Base-by-base conservation (phyloP, 2,888 invertebrate species). In the Cephalotes varians region DNA sequence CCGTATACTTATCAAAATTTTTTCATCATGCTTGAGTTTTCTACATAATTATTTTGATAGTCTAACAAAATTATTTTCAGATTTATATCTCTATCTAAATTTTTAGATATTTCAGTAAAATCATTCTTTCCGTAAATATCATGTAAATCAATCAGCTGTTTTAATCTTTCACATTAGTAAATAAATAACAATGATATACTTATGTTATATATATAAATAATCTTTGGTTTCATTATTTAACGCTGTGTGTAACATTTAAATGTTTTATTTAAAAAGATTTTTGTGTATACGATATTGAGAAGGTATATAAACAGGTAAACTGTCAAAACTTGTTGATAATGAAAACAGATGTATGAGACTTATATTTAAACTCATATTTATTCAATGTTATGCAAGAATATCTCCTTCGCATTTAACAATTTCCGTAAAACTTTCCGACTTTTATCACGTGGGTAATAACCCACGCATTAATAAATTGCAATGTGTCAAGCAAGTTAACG, bases 311-410 rank as follows among this genome's bases (percentile, higher is more conserved):
- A 51, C 3, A 9, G 40, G 10, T 67, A 67, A n/a, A 67, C 7
- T 12, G 15, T 28, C n/a, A 18, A 2, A 72, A 9, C 12, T 56
- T 34, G 10, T 3, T 9, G 25, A 5, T 25, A 71, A n/a, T n/a
- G n/a, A 71, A 37, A 34, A 69, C 49, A 21, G 31, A 49, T 28
- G 31, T 34, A 34, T 9, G 25, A 49, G 31, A 12, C 7, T 9
- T 9, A 56, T 56, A 58, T 31, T 31, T 51, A 72, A 4, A 37
- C 18, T 21, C 34, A 21, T 56, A 25, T 72, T 56, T 56, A 72
- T 72, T 72, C 37, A 72, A 40, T 56, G 4, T 72, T 56, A 28
- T 40, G 37, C 15, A 25, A 40, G 28, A 28, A 7, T 37, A 37
- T 37, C n/a, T n/a, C 12, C 18, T 72, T 56, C 25, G 37, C 54